Conservation (phyloP, 2,888 invertebrate genomes). For the Cheilosia variabilis region DNA sequence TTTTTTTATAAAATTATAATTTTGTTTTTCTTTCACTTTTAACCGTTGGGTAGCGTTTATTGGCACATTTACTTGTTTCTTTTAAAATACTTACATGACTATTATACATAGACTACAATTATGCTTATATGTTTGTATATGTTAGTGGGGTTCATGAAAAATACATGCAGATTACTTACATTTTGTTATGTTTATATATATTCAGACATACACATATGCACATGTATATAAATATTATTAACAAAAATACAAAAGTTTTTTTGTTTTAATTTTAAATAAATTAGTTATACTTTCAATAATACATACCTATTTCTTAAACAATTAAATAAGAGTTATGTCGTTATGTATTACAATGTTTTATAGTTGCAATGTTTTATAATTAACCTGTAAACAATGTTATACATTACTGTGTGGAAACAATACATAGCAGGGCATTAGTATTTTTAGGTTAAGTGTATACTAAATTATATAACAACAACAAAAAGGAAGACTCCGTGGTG, state of each 20-base stretch:
- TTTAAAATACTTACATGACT: slow-evolving; percentile 46
- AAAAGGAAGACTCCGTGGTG: background rate
- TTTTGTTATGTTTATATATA: slow-evolving; percentile 43
- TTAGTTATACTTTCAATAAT: slow-evolving; percentile 24
- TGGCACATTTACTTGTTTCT: slow-evolving; percentile 79
- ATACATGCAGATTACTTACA: slow-evolving; percentile 71
- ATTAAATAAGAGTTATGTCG: slow-evolving; percentile 20
- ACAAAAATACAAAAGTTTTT: slow-evolving; percentile 52
- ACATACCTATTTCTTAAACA: slow-evolving; percentile 11
- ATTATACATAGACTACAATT: slow-evolving; percentile 42
- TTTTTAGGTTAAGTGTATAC: background rate
- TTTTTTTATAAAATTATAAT: slow-evolving; percentile 69
- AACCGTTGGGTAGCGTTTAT: slow-evolving; percentile 78
- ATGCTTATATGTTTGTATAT: slow-evolving; percentile 24
- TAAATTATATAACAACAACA: slow-evolving; percentile 32
- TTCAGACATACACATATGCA: slow-evolving; percentile 39
- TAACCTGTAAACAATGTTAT: slow-evolving; percentile 43
- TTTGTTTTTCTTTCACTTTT: slow-evolving; percentile 61
- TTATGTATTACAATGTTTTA: slow-evolving; percentile 16
- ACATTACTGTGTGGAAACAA: background rate
- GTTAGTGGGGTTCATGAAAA: slow-evolving; percentile 47
- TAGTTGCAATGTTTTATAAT: slow-evolving; percentile 42
- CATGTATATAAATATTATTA: slow-evolving; percentile 37
- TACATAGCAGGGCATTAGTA: too few species aligned
- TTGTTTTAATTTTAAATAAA: slow-evolving; percentile 41